Evolutionary conservation across 2,888 invertebrate species (phyloP).

Genomic region (Cyclophora albipunctata): DNA sequence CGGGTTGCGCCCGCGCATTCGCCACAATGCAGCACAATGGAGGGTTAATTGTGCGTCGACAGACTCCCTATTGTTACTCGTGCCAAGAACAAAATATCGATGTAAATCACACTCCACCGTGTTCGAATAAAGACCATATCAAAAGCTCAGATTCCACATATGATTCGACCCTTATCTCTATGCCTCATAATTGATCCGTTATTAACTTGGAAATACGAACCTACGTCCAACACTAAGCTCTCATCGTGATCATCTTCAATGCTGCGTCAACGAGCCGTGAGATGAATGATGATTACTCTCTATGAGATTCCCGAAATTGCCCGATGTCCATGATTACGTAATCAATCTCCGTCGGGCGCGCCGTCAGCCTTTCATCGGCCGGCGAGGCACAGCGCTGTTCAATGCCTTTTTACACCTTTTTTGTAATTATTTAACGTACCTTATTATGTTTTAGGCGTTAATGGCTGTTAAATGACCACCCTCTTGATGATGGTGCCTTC

Average conservation of each 20-base stretch:
- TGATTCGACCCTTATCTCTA: no score
- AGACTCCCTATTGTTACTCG: constrained; percentile 49
- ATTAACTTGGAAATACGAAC: constrained; percentile 39
- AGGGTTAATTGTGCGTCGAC: constrained; percentile 70
- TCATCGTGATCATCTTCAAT: constrained; percentile 36
- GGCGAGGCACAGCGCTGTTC: constrained; percentile 55
- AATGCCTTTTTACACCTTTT: constrained; percentile 63
- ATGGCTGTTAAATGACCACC: constrained; percentile 63
- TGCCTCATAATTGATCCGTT: constrained; percentile 30
- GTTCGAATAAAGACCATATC: neutral
- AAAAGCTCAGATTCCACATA: no score
- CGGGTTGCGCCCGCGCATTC: constrained; percentile 47
- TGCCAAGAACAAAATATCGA: constrained; percentile 30
- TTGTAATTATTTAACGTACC: constrained; percentile 63
- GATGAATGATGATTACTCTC: constrained; percentile 67
- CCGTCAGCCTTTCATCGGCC: constrained; percentile 65
- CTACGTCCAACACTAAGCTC: constrained; percentile 32
- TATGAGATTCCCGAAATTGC: constrained; percentile 65
- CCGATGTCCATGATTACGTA: constrained; percentile 67
- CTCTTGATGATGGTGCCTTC: constrained; percentile 47
- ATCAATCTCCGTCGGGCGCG: constrained; percentile 69
- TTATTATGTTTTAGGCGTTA: constrained; percentile 66
- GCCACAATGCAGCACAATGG: constrained; percentile 56
- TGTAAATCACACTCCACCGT: constrained; percentile 27
- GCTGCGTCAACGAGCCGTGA: constrained; percentile 61